Evolutionary conservation across 2,888 invertebrate genomes (phyloP).

Genomic region (Dynastes grantii): DNA sequence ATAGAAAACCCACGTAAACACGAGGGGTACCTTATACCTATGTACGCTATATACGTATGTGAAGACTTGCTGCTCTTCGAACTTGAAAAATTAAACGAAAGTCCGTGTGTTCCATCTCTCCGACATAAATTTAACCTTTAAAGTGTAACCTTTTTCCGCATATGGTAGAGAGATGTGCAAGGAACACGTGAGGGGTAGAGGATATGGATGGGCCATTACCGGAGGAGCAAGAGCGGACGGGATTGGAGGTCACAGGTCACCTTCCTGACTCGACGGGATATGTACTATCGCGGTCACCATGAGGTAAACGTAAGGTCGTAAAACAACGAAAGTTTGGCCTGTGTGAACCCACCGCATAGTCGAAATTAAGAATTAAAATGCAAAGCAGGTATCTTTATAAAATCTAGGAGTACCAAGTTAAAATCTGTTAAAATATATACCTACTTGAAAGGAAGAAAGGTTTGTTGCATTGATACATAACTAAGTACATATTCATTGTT

Average conservation of each 20-base stretch:
- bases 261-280: slow-evolving; percentile 54
- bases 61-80: slow-evolving; percentile 12
- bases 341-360: too few species aligned
- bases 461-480: too few species aligned
- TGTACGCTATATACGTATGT: slow-evolving; percentile 14
- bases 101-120: slow-evolving; percentile 41
- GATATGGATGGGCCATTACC: slow-evolving; percentile 56
- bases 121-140: slow-evolving; percentile 56
- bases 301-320: too few species aligned
- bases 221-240: slow-evolving; percentile 52
- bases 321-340: too few species aligned
- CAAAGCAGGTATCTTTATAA: too few species aligned
- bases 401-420: too few species aligned
- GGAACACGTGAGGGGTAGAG: slow-evolving; percentile 58
- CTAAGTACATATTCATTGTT: too few species aligned
- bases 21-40: not conserved
- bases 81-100: slow-evolving; percentile 48
- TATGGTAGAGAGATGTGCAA: slow-evolving; percentile 55
- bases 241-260: slow-evolving; percentile 57
- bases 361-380: too few species aligned
- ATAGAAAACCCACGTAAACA: slow-evolving; percentile 18
- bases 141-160: slow-evolving; percentile 53
- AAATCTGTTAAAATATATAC: too few species aligned
- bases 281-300: slow-evolving; percentile 32
- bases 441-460: too few species aligned